Percentiles rank a stretch among this genome's conserved stretches.
Conservation (phyloP, 2,888 invertebrate genomes). For the Choreutis nemorana region DNA sequence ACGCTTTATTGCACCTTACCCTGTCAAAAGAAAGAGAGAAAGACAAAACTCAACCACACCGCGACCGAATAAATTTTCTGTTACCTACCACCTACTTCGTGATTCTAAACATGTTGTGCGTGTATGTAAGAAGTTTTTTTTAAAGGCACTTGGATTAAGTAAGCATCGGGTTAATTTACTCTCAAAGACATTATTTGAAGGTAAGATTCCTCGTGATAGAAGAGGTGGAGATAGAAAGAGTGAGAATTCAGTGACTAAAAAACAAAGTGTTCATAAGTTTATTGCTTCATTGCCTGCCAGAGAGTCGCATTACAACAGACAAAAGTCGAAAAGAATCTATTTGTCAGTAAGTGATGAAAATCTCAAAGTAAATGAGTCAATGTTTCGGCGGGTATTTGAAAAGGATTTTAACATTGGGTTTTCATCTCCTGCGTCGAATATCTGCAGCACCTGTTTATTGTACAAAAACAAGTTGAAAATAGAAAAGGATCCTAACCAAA, state of each 20-base stretch:
- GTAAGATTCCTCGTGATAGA: slow-evolving; percentile 5
- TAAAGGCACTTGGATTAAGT: slow-evolving; percentile 2
- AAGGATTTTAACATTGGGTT: slow-evolving; percentile 10
- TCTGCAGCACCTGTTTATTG: slow-evolving; percentile 5
- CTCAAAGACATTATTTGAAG: slow-evolving; percentile 1
- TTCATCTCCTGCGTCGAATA: slow-evolving; percentile 8
- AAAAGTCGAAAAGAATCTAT: slow-evolving; percentile 7
- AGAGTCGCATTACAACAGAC: slow-evolving; percentile 8
- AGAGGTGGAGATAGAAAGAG: slow-evolving; percentile 7
- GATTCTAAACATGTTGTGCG: slow-evolving; percentile 1
- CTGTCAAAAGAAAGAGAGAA: slow-evolving; percentile 6
- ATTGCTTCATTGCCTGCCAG: slow-evolving; percentile 5
- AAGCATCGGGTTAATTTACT: slow-evolving; percentile 1
- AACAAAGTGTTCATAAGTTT: slow-evolving; percentile 6
- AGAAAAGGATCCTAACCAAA: slow-evolving; percentile 6
- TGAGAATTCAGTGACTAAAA: slow-evolving; percentile 2
- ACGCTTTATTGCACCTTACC: slow-evolving; percentile 9
- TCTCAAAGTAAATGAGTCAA: slow-evolving; percentile 5
- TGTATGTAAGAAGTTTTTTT: slow-evolving; percentile 3
- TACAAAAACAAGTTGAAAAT: slow-evolving; percentile 9
- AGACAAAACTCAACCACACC: slow-evolving; percentile 1
- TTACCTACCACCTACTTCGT: slow-evolving; percentile 5
- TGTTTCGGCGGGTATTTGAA: slow-evolving; percentile 6
- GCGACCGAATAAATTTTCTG: slow-evolving; percentile 4
- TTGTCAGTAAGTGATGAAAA: slow-evolving; percentile 1